A percentile compares a stretch with the other conserved stretches of the same genome.
Evolutionary conservation across 2,113 vertebrate species (phyloP).

Genomic region (Pelecanus crispus): DNA sequence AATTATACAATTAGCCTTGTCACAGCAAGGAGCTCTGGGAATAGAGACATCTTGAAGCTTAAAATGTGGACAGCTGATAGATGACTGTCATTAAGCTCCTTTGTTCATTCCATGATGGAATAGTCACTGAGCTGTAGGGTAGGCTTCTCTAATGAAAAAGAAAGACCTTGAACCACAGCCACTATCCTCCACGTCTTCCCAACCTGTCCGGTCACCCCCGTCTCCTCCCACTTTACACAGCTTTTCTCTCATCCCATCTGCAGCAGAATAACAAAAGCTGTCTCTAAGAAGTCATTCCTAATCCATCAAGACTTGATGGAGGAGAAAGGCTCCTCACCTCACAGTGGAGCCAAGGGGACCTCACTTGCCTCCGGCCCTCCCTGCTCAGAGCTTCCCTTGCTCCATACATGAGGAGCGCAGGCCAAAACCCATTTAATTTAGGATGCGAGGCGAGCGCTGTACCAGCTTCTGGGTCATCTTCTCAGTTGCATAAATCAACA

Average conservation of each 20-base stretch:
- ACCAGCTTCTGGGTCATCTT: not conserved
- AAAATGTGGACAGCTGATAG: conserved; percentile 61
- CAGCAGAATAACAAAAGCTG: conserved; percentile 29
- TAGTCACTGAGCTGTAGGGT: not conserved
- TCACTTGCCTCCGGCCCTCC: not conserved
- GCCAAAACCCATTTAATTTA: not conserved
- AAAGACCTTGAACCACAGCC: conserved; percentile 58
- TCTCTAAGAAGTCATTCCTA: not conserved
- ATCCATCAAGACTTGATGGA: conserved; percentile 1
- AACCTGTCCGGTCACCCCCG: not conserved
- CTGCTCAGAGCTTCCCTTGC: not conserved
- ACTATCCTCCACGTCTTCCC: conserved; percentile 6
- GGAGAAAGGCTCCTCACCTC: not conserved
- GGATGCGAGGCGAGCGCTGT: not conserved
- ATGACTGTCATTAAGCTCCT: conserved; percentile 72
- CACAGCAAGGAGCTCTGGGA: conserved; percentile 59
- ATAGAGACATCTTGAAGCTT: conserved; percentile 51
- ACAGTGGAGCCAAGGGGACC: not conserved
- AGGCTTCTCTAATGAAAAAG: conserved; percentile 30
- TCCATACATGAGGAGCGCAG: not conserved
- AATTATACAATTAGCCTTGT: conserved; percentile 73
- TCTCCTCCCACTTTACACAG: not conserved
- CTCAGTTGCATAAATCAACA: not conserved
- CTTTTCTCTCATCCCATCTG: not conserved
- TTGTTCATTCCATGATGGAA: conserved; percentile 37